These are phyloP conservation scores for Theonella swinhoei DNA, from an alignment of 37 sponge, comb jelly and placozoan species.

Conservation along the genomic window DNA sequence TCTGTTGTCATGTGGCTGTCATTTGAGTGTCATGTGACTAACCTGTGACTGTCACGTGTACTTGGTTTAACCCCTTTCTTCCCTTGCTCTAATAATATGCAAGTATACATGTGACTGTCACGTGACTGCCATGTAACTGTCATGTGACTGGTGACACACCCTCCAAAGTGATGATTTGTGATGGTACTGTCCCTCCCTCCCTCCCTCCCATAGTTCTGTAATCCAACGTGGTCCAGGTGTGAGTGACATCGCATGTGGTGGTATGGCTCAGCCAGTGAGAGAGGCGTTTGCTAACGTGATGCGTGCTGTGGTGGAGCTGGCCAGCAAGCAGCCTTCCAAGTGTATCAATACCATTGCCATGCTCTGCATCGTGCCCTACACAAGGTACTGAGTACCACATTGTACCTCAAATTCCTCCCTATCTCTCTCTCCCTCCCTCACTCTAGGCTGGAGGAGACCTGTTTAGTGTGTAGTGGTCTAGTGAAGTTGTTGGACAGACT, in stretches of 20 bases:
- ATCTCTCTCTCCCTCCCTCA: too few relatives aligned
- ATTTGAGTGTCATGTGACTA: neutral
- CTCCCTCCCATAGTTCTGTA: slow-evolving; percentile 12
- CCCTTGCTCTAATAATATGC: neutral
- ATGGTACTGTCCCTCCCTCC: too few relatives aligned
- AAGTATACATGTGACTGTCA: too few relatives aligned
- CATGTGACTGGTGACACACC: too few relatives aligned
- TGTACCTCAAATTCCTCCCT: too few relatives aligned
- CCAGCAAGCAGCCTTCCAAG: slow-evolving; percentile 71
- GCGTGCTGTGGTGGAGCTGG: slow-evolving; percentile 73
- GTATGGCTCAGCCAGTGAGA: slow-evolving; percentile 63
- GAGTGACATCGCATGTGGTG: slow-evolving; percentile 62
- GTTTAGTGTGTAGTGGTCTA: slow-evolving; percentile 86
- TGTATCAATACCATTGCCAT: slow-evolving; percentile 88
- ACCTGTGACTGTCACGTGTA: neutral
- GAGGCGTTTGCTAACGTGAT: slow-evolving; percentile 77
- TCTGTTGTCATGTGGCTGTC: too few relatives aligned
- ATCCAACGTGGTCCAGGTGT: slow-evolving; percentile 60
- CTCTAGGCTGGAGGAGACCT: slow-evolving; percentile 73
- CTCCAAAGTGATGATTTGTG: too few relatives aligned
- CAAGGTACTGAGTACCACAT: slow-evolving; percentile 66
- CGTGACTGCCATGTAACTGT: too few relatives aligned
- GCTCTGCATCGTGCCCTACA: slow-evolving; percentile 84
- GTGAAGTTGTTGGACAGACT: slow-evolving; percentile 87
- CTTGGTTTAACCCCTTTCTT: neutral